Base-by-base conservation (phyloP, 2,888 invertebrate species). In the Tenthredo amoena region DNA sequence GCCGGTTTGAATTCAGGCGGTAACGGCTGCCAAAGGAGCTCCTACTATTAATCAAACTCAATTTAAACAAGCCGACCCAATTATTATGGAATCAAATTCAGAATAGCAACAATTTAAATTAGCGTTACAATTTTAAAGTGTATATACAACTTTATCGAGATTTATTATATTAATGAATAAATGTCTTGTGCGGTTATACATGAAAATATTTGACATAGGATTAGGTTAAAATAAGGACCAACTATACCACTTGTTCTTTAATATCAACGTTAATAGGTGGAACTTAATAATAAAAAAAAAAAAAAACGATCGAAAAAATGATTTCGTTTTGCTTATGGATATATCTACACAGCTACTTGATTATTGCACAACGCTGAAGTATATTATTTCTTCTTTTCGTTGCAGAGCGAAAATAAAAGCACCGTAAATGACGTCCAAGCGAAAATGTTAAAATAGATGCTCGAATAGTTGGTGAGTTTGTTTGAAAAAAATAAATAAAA, bases 11-110 rank as follows among this genome's bases (percentile, higher is more conserved):
- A 47, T 55, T n/a, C 12, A n/a, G 12, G 43, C 86, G 84, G 71
- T 85, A 86, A 87, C 43, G 86, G 82, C 85, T 87, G 85, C 87
- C 87, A 87, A 88, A 87, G 86, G 86, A 87, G 84, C 87, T 62
- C 26, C 26, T 87, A 85, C 68, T 74, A 86, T 86, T 87, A 86
- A 88, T 88, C 87, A 88, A 88, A 87, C 87, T 86, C 86, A 86
- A 76, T 87, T 85, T 87, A 71, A 87, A 86, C 84, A 87, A 86
- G 85, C 86, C 85, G 85, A 84, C 84, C 85, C 85, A 71, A 18
- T 84, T 72, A 47, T 84, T 43, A 74, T 31, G 26, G 40, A 40
- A 62, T 82, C 26, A 43, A 34, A 85, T 92, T 94, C 93, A 94
- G 93, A 47, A 74, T 43, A 18, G 21, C 21, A 40, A 43, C 34